These are phyloP conservation scores for Caenorhabditis remanei DNA, from an alignment of 1,140 invertebrate species.

Conservation along the genomic window DNA sequence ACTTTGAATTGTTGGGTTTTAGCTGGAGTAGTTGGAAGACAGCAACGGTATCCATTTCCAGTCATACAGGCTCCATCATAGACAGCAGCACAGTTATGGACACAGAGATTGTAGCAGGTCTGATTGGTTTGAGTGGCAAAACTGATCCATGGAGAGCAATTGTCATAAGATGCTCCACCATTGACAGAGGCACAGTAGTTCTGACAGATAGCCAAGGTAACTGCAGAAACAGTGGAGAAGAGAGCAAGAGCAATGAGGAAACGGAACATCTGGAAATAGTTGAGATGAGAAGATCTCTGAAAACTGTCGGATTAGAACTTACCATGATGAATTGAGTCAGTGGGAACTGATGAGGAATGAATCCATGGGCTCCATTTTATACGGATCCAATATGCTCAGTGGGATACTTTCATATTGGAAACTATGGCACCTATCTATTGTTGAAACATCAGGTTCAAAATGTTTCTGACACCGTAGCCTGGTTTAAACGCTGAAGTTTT, in stretches of 20 bases:
- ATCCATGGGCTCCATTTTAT: background rate
- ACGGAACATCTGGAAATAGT: background rate
- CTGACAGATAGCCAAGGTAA: background rate
- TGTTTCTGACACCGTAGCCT: too few species aligned
- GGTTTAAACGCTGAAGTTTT: too few species aligned
- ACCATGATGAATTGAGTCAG: background rate
- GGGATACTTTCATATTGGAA: background rate
- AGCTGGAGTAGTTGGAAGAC: background rate
- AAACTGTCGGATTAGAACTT: background rate
- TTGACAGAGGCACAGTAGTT: constrained; percentile 1
- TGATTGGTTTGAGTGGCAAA: background rate
- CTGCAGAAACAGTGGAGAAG: background rate
- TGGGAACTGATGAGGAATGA: background rate
- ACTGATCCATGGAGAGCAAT: background rate
- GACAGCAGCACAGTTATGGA: background rate
- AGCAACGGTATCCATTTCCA: background rate
- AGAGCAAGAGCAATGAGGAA: background rate
- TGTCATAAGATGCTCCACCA: background rate
- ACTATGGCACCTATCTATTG: background rate
- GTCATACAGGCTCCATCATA: constrained; percentile 5
- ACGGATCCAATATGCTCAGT: background rate
- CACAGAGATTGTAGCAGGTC: constrained; percentile 8
- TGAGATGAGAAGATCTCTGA: background rate
- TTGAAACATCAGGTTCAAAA: too few species aligned
- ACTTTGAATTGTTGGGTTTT: constrained; percentile 5